phyloP scores from a whole-genome alignment of 2,113 vertebrate species.

The Trematocara macrostoma region DNA sequence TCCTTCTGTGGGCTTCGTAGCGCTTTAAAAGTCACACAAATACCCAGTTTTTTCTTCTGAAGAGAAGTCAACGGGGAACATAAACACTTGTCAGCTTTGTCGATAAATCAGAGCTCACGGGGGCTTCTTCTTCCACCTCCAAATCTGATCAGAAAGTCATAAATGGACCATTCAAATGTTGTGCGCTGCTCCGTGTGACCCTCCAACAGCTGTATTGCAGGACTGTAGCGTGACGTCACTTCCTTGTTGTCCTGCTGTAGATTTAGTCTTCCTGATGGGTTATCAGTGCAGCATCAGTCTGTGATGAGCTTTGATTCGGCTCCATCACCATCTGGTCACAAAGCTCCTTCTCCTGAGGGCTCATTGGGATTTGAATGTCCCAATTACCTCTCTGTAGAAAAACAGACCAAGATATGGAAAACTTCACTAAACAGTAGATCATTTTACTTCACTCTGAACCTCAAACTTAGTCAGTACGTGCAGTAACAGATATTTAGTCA shows the following conservation, averaged over 20 bases:
- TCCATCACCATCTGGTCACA: not conserved
- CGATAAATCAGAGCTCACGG: accelerated
- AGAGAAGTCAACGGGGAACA: not conserved
- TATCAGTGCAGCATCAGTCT: accelerated
- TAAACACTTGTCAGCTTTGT: not conserved
- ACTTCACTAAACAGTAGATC: accelerated
- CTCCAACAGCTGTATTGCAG: accelerated
- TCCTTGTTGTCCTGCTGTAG: not conserved
- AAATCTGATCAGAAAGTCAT: accelerated
- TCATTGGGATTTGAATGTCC: not conserved
- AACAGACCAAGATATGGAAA: not conserved
- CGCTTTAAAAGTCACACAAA: not conserved
- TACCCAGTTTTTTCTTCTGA: accelerated
- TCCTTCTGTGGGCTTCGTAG: not conserved
- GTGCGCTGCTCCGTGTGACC: not conserved
- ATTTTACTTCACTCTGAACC: accelerated
- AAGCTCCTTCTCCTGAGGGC: not conserved
- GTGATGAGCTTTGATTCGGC: not conserved
- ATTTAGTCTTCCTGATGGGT: not conserved
- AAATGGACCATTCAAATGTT: not conserved
- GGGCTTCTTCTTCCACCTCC: not conserved
- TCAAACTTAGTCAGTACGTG: not conserved
- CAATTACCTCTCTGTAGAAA: not conserved
- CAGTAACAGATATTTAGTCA: not conserved
- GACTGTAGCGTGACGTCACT: accelerated